phyloP scores from a whole-genome alignment of 2,888 invertebrate species.

The Halocaridina rubra region DNA sequence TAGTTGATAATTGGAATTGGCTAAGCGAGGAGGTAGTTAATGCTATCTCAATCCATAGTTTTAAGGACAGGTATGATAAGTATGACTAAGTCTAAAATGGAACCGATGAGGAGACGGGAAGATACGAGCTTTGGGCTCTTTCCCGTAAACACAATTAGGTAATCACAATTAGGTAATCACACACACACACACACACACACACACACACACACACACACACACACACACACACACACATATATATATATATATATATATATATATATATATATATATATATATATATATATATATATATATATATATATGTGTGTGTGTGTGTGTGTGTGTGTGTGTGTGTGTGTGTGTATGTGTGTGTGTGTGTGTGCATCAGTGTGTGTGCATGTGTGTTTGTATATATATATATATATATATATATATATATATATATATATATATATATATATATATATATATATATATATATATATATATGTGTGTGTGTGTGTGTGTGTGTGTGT shows the following conservation, averaged over 20 bases:
- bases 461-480: conserved; percentile 5
- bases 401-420: neutral
- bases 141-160: no score
- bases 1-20: no score
- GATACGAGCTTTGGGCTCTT: no score
- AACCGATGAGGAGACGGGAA: no score
- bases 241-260: neutral
- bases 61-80: no score
- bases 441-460: neutral
- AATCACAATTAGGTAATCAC: no score
- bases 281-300: neutral
- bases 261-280: conserved; percentile 2
- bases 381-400: neutral
- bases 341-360: conserved; percentile 11
- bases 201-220: neutral
- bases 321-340: conserved; percentile 15
- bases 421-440: neutral
- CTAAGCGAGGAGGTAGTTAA: no score
- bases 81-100: no score
- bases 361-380: neutral
- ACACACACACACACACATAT: neutral
- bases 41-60: no score
- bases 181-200: neutral
- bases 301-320: conserved; percentile 16
- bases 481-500: conserved; percentile 15